Conservation (phyloP, 2,113 vertebrate species). For the Elephantulus edwardii region DNA sequence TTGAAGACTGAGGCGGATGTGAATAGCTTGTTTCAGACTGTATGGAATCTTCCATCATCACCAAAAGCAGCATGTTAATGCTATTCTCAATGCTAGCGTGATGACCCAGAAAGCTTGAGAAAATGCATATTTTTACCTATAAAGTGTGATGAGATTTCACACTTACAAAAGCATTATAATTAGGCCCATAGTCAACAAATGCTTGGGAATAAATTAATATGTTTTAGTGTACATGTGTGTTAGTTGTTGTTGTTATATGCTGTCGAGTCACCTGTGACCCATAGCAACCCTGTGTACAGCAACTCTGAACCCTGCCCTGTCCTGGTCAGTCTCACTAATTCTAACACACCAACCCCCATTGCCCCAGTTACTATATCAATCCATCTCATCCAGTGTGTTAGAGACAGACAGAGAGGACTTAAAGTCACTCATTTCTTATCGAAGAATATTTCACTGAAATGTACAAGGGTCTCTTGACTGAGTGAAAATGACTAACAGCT, state of each 20-base stretch:
- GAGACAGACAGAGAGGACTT: not conserved
- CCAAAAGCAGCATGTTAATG: not conserved
- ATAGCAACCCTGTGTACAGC: too few species aligned
- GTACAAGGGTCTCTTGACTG: not conserved
- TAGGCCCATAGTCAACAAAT: constrained; percentile 14
- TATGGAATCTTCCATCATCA: not conserved
- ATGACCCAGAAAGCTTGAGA: constrained; percentile 64
- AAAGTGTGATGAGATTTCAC: not conserved
- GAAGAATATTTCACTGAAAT: not conserved
- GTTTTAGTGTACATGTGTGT: not conserved
- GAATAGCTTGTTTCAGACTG: not conserved
- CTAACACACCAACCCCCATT: too few species aligned
- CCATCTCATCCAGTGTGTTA: too few species aligned
- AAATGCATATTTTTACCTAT: constrained; percentile 56
- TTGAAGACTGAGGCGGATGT: not conserved
- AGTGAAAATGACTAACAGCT: not conserved
- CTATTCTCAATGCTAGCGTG: not conserved
- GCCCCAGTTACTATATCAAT: too few species aligned
- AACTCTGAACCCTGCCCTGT: too few species aligned
- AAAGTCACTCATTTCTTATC: not conserved
- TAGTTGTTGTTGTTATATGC: too few species aligned
- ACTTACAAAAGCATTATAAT: constrained; percentile 46
- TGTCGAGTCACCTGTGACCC: too few species aligned
- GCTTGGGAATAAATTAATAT: not conserved
- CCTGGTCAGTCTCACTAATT: too few species aligned